Evolutionary conservation across 2,888 invertebrate genomes (phyloP), one percentile per base, ranked within the genome.

Genomic region (Margaritifera margaritifera): DNA sequence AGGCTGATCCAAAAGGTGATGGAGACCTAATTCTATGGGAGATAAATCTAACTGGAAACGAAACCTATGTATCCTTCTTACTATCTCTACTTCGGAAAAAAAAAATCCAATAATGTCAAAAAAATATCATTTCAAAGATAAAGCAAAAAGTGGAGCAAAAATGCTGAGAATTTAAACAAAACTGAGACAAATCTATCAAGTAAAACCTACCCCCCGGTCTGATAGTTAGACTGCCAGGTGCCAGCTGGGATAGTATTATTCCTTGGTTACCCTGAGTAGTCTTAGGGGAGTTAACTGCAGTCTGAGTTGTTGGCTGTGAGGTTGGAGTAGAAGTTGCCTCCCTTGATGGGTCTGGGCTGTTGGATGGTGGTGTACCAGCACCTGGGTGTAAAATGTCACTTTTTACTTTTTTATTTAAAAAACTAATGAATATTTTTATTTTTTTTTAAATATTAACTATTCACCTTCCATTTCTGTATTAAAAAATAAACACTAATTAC

Each of bases 191-290:
- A n/a, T 6, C 11, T 11, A 24, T 24, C 20, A 52, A 24, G n/a
- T 20, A 24, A 8, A 18, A 25, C 51, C 56, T 66, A 70, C 73
- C 75, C 52, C 83, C 83, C 56, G 81, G 83, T 63, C 84, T 74
- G 18, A 86, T 68, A 24, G 85, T 78, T 50, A 85, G 72, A 64
- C 78, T 79, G 51, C 83, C 82, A 57, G 83, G 82, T 8, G 84
- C 74, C 53, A 86, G 72, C 65, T 86, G 86, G 11, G 84, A 84
- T n/a, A 86, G 84, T 19, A 86, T 80, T 31, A 86, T 78, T 6
- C 83, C 83, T 42, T 42, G 42, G 42, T 42, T 42, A 42, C 42
- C 15, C 42, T 42, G 42, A 42, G 42, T 15, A 42, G 42, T 42
- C 42, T 42, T 42, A 42, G 42, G 42, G 42, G 42, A 42, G 42